Evolutionary conservation across 1,140 invertebrate genomes (phyloP), one percentile per base, ranked within the genome.

Genomic region (Drosophila sp.): DNA sequence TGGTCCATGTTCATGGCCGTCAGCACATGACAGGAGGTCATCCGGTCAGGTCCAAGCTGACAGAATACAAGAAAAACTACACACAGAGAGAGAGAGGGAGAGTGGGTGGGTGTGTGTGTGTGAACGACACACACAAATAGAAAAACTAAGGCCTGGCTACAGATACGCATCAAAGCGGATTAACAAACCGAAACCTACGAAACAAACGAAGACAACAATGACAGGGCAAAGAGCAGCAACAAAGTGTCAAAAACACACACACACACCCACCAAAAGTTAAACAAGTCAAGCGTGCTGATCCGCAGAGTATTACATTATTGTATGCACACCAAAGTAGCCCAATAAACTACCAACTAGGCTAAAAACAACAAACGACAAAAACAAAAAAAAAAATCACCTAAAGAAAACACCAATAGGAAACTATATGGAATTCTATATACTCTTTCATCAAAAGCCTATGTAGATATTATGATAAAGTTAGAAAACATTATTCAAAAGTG

Each of bases 251-350:
- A 68, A 83, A 73, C 83, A 79, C 60, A 60, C 58, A 40, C 30
- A 73, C 79, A 78, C 27, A 77, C 66, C 75, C 63, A 83, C 69
- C 80, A 73, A 68, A 89, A 77, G 80, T 89, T 77, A 79, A 79
- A 70, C 76, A 89, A 89, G 83, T 89, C 83, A 89, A 89, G 83
- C 84, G 80, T 80, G 67, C 70, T 77, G 72, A 87, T 89, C 77
- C 80, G 62, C 54, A 57, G 70, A 76, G 71, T 79, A 76, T 73
- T 68, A 69, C 66, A 68, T 62, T 69, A 79, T 76, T 76, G 32
- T 76, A 62, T 55, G 74, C 66, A 74, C 74, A 70, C 72, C 38
- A 30, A 77, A 67, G 54, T 63, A 64, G 60, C 25, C 60, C 74
- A 79, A 76, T 79, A 79, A 68, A 77, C 73, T 68, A 67, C 38